phyloP scores from a whole-genome alignment of 2,797 vertebrate species.

The Sus cebifrons region DNA sequence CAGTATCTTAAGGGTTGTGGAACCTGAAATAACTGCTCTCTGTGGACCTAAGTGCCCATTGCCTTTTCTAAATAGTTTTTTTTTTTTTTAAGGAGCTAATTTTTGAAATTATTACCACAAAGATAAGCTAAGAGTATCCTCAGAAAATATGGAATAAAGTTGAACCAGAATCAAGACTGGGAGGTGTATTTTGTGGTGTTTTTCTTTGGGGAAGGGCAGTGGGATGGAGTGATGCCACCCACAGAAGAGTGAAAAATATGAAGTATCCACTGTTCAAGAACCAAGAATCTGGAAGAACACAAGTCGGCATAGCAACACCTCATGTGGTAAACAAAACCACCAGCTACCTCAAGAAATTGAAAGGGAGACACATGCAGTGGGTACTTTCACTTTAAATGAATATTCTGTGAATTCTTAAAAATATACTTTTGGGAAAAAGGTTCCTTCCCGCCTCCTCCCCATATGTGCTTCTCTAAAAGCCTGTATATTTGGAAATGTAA shows the following conservation, averaged over 20 bases:
- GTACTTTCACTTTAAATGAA: not conserved
- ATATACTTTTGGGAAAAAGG: not conserved
- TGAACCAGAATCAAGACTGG: not conserved
- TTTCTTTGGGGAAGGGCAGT: not conserved
- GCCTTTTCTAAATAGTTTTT: not conserved
- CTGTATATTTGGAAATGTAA: constrained; percentile 56
- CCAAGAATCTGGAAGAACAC: not conserved
- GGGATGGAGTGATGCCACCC: not conserved
- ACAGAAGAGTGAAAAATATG: not conserved
- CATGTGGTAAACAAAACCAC: not conserved
- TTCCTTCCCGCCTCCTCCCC: not conserved
- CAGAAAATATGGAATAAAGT: constrained; percentile 35
- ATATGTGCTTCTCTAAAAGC: constrained; percentile 18
- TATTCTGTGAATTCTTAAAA: constrained; percentile 63
- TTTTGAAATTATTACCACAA: not conserved
- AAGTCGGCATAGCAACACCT: fast-evolving
- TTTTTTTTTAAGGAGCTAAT: not conserved
- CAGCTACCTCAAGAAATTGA: not conserved
- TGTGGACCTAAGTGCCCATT: not conserved
- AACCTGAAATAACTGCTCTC: constrained; percentile 28
- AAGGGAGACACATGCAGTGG: not conserved
- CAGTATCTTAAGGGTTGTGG: not conserved
- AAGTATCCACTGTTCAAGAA: not conserved
- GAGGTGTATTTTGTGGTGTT: not conserved
- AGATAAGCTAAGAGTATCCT: not conserved